Conservation (phyloP, 2,113 vertebrate species). For the Tetraodon nigroviridis region DNA sequence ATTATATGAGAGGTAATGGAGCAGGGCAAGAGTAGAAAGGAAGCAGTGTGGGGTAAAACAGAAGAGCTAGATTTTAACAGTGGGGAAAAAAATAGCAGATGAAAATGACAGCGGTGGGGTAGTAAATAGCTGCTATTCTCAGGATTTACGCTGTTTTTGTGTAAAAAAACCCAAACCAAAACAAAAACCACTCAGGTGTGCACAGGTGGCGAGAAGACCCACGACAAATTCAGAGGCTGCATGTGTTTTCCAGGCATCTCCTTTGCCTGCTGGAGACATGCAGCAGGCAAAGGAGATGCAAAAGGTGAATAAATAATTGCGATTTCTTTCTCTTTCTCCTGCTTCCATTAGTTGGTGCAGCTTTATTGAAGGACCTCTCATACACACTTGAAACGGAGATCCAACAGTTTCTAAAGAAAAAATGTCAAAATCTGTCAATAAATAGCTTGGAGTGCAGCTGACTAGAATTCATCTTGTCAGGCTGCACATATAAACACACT, state of each 20-base stretch:
- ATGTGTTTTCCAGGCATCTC: too few species aligned
- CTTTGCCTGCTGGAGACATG: too few species aligned
- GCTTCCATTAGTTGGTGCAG: background rate
- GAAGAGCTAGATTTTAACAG: background rate
- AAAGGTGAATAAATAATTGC: background rate
- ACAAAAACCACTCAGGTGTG: too few species aligned
- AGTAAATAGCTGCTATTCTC: too few species aligned
- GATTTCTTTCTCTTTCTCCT: slow-evolving; percentile 16
- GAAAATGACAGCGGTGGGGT: too few species aligned
- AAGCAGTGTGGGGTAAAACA: background rate
- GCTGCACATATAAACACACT: slow-evolving; percentile 4
- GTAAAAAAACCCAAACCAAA: too few species aligned
- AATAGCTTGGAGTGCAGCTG: slow-evolving; percentile 32
- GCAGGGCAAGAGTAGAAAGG: slow-evolving; percentile 10
- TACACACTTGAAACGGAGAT: slow-evolving; percentile 16
- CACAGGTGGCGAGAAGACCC: too few species aligned
- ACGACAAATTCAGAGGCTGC: too few species aligned
- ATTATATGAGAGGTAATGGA: slow-evolving; percentile 41
- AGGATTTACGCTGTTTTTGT: too few species aligned
- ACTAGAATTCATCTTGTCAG: slow-evolving; percentile 25
- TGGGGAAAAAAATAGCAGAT: background rate
- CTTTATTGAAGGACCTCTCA: too few species aligned
- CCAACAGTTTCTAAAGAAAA: slow-evolving; percentile 21
- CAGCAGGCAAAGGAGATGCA: too few species aligned
- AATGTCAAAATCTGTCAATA: slow-evolving; percentile 36